Percentiles rank a stretch among this genome's conserved stretches.
Evolutionary conservation across 2,113 vertebrate species (phyloP).

Genomic region (Chlamydotis undulata): DNA sequence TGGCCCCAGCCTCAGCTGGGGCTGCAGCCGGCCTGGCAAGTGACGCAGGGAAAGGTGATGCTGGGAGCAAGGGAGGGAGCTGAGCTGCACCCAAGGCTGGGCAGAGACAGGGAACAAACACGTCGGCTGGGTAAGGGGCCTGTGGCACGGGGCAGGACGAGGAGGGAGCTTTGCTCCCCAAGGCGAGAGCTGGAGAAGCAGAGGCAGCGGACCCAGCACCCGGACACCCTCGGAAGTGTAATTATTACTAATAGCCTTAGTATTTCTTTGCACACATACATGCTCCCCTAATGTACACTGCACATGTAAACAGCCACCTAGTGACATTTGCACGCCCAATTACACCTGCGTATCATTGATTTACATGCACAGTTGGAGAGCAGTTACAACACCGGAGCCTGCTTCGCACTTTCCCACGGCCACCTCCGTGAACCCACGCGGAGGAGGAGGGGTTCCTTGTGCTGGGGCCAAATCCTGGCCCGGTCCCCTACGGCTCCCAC

Average conservation of each 20-base stretch:
- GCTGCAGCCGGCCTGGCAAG: not conserved
- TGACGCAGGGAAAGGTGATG: rapidly evolving
- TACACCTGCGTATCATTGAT: conserved; percentile 58
- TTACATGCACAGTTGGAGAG: conserved; percentile 56
- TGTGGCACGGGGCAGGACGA: not conserved
- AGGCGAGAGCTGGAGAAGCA: not conserved
- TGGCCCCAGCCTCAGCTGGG: not conserved
- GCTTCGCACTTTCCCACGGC: not conserved
- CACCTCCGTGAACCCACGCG: rapidly evolving
- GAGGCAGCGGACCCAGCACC: not conserved
- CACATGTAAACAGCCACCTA: conserved; percentile 49
- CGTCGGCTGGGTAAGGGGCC: rapidly evolving
- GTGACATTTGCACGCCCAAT: conserved; percentile 61
- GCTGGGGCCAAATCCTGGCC: not conserved
- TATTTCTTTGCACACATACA: not conserved
- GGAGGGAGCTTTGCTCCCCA: not conserved
- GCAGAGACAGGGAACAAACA: not conserved
- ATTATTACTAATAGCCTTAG: not conserved
- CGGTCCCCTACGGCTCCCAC: rapidly evolving
- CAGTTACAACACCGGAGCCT: conserved; percentile 12
- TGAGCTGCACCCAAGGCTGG: not conserved
- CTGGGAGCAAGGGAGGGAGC: not conserved
- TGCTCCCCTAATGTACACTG: not conserved
- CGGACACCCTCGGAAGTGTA: not conserved
- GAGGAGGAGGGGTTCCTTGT: not conserved